A percentile compares a stretch with the other conserved stretches of the same genome.
phyloP scores from a whole-genome alignment of 1,140 invertebrate species.

The Tyrophagus putrescentiae region DNA sequence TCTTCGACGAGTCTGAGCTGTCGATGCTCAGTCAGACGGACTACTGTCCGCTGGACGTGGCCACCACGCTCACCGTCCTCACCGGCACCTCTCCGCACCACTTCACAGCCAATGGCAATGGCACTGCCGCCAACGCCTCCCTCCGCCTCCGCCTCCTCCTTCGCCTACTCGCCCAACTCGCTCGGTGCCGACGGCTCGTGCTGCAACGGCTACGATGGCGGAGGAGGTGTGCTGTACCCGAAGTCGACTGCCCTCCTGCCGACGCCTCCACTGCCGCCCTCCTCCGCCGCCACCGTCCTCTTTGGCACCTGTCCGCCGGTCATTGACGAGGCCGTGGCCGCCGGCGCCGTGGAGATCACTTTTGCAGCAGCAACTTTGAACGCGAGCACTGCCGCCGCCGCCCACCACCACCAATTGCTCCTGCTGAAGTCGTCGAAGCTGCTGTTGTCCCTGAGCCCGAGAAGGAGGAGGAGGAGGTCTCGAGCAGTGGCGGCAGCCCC shows the following conservation, averaged over 20 bases:
- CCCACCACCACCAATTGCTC: neutral
- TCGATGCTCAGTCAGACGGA: neutral
- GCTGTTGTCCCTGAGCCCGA: neutral
- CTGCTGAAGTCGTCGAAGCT: neutral
- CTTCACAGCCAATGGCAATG: neutral
- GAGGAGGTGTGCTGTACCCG: too few species aligned
- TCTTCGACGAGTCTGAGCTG: conserved; percentile 11
- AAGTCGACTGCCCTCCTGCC: too few species aligned
- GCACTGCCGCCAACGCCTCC: neutral
- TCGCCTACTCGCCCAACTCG: too few species aligned
- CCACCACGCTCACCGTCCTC: neutral
- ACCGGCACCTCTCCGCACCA: neutral
- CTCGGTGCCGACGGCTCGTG: too few species aligned
- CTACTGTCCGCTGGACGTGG: neutral
- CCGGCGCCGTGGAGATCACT: too few species aligned
- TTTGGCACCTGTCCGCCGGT: too few species aligned
- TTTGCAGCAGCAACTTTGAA: neutral
- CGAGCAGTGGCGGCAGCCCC: neutral
- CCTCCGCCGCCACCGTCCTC: too few species aligned
- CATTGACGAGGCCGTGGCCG: too few species aligned
- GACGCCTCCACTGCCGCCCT: too few species aligned
- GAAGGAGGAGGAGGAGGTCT: neutral
- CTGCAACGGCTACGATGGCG: too few species aligned
- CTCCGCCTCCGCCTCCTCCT: too few species aligned
- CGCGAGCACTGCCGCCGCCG: neutral